Evolutionary conservation across 2,113 vertebrate species (phyloP).

Genomic region (Lycocorax pyrrhopterus): DNA sequence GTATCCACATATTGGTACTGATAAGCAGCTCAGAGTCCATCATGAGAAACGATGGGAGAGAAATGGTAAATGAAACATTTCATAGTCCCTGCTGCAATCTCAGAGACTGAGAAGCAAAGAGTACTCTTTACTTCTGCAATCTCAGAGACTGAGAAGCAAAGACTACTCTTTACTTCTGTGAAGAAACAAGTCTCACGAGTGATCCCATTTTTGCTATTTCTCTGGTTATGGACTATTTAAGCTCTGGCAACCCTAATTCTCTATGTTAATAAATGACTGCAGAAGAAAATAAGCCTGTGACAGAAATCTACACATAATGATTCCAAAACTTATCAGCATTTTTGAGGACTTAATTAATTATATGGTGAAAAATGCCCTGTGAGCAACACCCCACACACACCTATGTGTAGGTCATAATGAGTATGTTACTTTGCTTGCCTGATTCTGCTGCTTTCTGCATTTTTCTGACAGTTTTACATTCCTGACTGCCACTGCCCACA

Average conservation of each 20-base stretch:
- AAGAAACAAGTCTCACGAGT: neutral
- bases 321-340: neutral
- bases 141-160: neutral
- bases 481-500: neutral
- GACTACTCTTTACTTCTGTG: neutral
- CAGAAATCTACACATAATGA: neutral
- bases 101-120: neutral
- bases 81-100: neutral
- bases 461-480: neutral
- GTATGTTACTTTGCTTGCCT: neutral
- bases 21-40: neutral
- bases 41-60: neutral
- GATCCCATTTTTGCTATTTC: neutral
- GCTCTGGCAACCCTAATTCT: neutral
- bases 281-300: neutral
- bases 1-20: neutral
- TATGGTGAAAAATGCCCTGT: neutral
- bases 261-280: neutral
- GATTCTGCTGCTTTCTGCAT: constrained; percentile 1
- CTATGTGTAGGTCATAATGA: neutral
- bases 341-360: neutral
- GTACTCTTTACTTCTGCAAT: neutral
- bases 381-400: neutral
- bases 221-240: neutral
- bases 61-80: neutral